Evolutionary conservation across 2,888 invertebrate species (phyloP).

Genomic region (Saturnia japonica): DNA sequence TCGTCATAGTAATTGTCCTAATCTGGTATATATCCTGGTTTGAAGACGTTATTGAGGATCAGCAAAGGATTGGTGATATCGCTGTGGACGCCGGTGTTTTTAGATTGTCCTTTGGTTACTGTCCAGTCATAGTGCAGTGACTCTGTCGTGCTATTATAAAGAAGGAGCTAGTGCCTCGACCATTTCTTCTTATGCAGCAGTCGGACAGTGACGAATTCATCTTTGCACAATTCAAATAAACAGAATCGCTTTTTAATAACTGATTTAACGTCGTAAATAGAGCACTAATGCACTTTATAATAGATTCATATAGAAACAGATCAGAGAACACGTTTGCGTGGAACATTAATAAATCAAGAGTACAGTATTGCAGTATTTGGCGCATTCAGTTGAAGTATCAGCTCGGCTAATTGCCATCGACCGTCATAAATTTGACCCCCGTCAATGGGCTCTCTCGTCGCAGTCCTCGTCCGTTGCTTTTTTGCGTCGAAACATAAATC

Average conservation of each 20-base stretch:
- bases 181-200: neutral
- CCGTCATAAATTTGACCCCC: constrained; percentile 8
- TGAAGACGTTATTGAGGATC: too few relatives aligned
- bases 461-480: constrained; percentile 2
- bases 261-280: neutral
- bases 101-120: too few relatives aligned
- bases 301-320: neutral
- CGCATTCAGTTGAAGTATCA: neutral
- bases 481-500: constrained; percentile 5
- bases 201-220: neutral
- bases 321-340: neutral
- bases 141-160: too few relatives aligned
- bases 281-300: neutral
- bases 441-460: constrained; percentile 4
- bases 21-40: too few relatives aligned
- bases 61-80: too few relatives aligned
- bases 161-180: neutral
- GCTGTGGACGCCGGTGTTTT: too few relatives aligned
- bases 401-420: neutral
- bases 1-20: too few relatives aligned
- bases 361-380: neutral
- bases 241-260: neutral
- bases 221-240: neutral
- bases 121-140: too few relatives aligned
- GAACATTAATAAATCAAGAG: neutral